These are phyloP conservation scores for Arctopsyche grandis DNA, from an alignment of 1,140 invertebrate genomes.

Conservation along the genomic window DNA sequence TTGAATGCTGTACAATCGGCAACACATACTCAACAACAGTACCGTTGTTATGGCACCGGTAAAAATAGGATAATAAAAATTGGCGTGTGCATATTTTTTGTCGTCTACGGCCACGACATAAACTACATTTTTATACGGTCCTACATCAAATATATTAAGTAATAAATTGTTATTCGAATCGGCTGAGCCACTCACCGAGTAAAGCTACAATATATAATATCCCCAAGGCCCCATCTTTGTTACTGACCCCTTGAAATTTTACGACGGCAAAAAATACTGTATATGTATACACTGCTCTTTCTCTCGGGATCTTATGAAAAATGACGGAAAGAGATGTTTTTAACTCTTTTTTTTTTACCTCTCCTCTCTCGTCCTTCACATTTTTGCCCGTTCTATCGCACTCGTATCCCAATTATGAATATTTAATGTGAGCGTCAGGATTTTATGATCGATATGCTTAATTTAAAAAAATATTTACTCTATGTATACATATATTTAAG, in stretches of 20 bases:
- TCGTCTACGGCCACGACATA: background rate
- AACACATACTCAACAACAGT: too few relatives aligned
- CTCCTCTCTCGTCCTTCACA: background rate
- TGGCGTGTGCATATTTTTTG: background rate
- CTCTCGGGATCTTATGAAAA: constrained; percentile 32
- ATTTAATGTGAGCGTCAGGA: constrained; percentile 18
- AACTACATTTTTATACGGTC: background rate
- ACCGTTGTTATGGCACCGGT: too few relatives aligned
- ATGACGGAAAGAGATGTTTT: constrained; percentile 24
- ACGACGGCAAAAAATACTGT: constrained; percentile 18
- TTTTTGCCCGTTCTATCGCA: background rate
- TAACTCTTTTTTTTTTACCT: constrained; percentile 15
- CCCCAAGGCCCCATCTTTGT: constrained; percentile 26
- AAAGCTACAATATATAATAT: constrained; percentile 24
- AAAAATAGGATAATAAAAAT: background rate
- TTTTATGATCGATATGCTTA: constrained; percentile 22
- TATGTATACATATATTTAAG: too few relatives aligned
- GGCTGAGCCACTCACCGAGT: constrained; percentile 1
- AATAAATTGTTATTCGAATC: constrained; percentile 27
- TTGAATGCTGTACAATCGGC: background rate
- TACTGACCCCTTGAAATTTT: constrained; percentile 32
- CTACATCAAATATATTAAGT: constrained; percentile 9
- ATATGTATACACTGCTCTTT: background rate
- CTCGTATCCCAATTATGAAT: constrained; percentile 27
- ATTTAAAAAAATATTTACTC: background rate